Evolutionary conservation across 2,888 invertebrate genomes (phyloP).

Genomic region (Steinernema carpocapsae): DNA sequence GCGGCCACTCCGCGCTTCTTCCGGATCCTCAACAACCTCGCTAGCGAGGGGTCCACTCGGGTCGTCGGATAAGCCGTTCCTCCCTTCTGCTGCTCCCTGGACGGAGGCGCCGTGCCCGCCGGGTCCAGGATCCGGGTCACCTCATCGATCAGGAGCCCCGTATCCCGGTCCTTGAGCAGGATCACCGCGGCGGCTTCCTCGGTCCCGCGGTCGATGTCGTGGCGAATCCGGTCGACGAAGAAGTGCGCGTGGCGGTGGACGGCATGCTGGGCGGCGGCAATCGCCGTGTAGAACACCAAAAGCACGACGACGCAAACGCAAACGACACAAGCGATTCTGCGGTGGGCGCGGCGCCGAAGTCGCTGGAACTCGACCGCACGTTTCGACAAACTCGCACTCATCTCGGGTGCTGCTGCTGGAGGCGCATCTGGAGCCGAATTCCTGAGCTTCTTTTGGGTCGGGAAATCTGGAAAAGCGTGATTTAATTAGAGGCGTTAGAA

Average conservation of each 20-base stretch:
- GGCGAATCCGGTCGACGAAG: constrained; percentile 13
- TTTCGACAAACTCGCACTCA: background rate
- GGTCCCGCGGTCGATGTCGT: background rate
- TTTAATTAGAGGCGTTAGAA: too few species aligned
- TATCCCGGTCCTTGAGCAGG: background rate
- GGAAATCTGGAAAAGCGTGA: too few species aligned
- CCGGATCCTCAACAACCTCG: constrained; percentile 13
- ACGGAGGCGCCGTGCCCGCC: background rate
- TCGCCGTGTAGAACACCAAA: background rate
- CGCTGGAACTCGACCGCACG: constrained; percentile 27
- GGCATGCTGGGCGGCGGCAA: background rate
- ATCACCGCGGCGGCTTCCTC: constrained; percentile 8
- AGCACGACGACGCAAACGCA: constrained; percentile 13
- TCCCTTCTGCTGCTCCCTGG: background rate
- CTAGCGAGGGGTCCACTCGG: constrained; percentile 4
- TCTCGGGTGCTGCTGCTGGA: background rate
- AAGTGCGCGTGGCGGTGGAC: constrained; percentile 26
- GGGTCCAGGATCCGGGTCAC: constrained; percentile 28
- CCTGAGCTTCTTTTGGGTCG: too few species aligned
- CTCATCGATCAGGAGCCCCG: background rate
- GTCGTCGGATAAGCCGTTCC: background rate
- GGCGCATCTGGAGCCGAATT: background rate
- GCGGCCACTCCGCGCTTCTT: background rate
- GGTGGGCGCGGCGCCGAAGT: constrained; percentile 2
- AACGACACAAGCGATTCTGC: constrained; percentile 16